Conservation (phyloP, 35 echinoderm and acorn worm genomes). For the Ophioderma brevispina region DNA sequence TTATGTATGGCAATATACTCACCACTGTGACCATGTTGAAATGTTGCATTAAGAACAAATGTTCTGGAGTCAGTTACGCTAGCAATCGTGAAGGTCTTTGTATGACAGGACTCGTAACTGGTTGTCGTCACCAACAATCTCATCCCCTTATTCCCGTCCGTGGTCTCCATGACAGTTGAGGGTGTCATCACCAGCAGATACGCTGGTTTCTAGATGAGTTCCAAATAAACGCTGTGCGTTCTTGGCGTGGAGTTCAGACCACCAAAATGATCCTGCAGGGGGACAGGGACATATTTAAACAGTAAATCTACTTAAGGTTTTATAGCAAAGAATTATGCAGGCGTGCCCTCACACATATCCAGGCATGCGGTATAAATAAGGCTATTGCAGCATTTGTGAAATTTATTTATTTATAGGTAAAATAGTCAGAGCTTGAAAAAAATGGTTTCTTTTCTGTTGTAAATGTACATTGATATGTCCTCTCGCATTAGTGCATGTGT, state of each 20-base stretch:
- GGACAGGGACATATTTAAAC: neutral
- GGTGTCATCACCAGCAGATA: slow-evolving; percentile 25
- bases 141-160: slow-evolving; percentile 54
- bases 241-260: slow-evolving; percentile 59
- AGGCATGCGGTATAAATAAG: too few relatives aligned
- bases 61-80: slow-evolving; percentile 26
- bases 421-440: too few relatives aligned
- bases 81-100: slow-evolving; percentile 70
- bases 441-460: too few relatives aligned
- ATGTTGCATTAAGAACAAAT: slow-evolving; percentile 49
- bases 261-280: slow-evolving; percentile 70
- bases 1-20: neutral
- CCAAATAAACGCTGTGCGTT: slow-evolving; percentile 25
- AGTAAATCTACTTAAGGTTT: too few relatives aligned
- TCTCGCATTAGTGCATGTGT: too few relatives aligned
- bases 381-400: too few relatives aligned
- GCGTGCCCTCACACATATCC: too few relatives aligned
- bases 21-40: slow-evolving; percentile 58
- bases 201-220: slow-evolving; percentile 47
- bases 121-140: slow-evolving; percentile 73
- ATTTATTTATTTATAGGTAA: too few relatives aligned
- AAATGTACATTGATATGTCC: too few relatives aligned
- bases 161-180: slow-evolving; percentile 41
- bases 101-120: slow-evolving; percentile 68
- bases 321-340: too few relatives aligned